Evolutionary conservation across 2,888 invertebrate genomes (phyloP), one percentile per base, ranked within the genome.

Genomic region (Rugalucina vietnamica): DNA sequence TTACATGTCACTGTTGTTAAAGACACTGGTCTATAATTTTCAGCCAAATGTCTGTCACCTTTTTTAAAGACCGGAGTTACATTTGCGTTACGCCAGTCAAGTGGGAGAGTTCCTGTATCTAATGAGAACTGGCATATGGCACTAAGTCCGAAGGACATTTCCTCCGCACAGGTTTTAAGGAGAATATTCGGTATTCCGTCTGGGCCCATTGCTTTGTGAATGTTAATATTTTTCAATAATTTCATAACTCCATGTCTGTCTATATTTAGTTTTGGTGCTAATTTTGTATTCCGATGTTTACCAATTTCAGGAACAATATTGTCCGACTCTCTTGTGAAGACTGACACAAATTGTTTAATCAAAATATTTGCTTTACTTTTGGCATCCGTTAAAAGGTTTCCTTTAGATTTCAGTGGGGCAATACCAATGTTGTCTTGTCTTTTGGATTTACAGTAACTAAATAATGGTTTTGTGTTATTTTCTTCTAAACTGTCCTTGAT

Each of bases 371-470:
- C 76, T 76, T 80, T 80, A 5, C 12, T 43, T 72, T 72, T 80
- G 8, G 79, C 65, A 36, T 79, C 83, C 0, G 76, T 39, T 36
- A 79, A 8, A 37, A 83, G 32, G 24, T 83, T 83, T 37, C 79
- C 79, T 27, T 73, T 65, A 14, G 27, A 10, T 76, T 80, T 79
- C 32, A 76, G 27, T 8, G 72, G 72, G 21, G 54, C 76, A 21
- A 80, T 49, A 18, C 83, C 79, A 32, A 79, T 80, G 32, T 80
- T 79, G 34, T 80, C 83, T 50, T 80, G 76, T 34, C 24, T 39
- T 73, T 79, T 83, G 18, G 32, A 32, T 71, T 83, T 76, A 24
- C 60, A 39, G 49, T 79, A 82, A 36, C 54, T 82, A 69, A 74
- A 82, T 27, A 82, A 69, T 39, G 74, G 83, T 60, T 80, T 73